Evolutionary conservation across 2,797 vertebrate species (phyloP), one percentile per base, ranked within the genome.

Genomic region (Micrastur ruficollis): DNA sequence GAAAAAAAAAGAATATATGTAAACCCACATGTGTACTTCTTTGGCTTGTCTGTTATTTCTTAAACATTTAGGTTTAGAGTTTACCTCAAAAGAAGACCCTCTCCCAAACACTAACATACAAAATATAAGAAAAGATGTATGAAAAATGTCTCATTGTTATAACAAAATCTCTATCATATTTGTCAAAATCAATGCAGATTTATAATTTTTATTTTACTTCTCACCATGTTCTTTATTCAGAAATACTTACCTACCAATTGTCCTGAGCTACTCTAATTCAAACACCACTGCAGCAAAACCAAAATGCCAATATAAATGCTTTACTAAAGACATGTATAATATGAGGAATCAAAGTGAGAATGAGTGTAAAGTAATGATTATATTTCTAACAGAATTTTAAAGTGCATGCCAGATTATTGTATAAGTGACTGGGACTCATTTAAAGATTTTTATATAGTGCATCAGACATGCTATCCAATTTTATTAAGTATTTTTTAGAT

Each of bases 401-500:
- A 8, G 19, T 56, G 11, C 23, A 32, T 62, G 14, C 3, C 17
- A 17, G 0, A 0, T 50, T 50, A 38, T n/a, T 83, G 6, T n/a
- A 16, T 23, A 71, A 29, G 5, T 47, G 22, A n/a, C 22, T 59
- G 25, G 16, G 11, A 22, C 10, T 46, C 7, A 32, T 65, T 53
- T 42, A 49, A 72, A 34, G 3, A 63, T 11, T 50, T 72, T 63
- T 44, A 22, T 55, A 26, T 5, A 36, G 26, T 55, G 4, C 7
- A 68, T 70, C 12, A 72, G 49, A 59, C 22, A 56, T 13, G 12
- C 7, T 73, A 66, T 27, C 14, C 10, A 58, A 58, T 55, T 65
- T 56, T 18, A 56, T 27, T n/a, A 25, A 78, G 5, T 27, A 22
- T 38, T 49, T 85, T 68, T 61, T 2, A 58, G 46, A 74, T 22